Base-by-base conservation (phyloP, 2,888 invertebrate genomes). In the Drosophila histrio region DNA sequence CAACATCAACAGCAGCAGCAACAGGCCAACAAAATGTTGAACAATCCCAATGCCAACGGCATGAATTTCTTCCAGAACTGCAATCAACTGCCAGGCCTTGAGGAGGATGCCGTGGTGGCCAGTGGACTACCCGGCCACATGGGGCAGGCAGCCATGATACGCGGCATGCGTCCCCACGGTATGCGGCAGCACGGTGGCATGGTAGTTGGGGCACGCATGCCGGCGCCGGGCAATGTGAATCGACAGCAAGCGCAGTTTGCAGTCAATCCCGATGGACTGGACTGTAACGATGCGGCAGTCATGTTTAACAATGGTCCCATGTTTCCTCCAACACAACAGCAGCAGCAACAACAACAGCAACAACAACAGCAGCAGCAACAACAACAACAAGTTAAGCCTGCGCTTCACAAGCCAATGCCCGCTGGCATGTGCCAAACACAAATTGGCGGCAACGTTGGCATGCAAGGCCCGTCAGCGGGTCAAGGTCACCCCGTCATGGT, bases 151-250 rank as follows among this genome's bases (percentile, higher is more conserved):
- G 70, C 83, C 21, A 91, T 91, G 72, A 90, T 92, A 80, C 91
- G 94, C 69, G 92, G 92, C 13, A 92, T 94, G 92, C 93, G 94
- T 28, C 92, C 93, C 65, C 88, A 86, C 21, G 64, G 67, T 3
- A 92, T 94, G 91, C 93, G 94, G 34, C 92, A 93, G 80, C 93
- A 93, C 13, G 71, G 62, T 7, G 78, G 70, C 3, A 47, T 84
- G 57, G 44, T 84, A 50, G 79, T 36, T 17, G 32, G 80, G 2
- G 53, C 83, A 3, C 87, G 90, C 1, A 41, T 88, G 57, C 87
- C 72, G 34, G 49, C 66, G 9, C 67, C 85, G 11, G 76, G 83
- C 3, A 22, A 30, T 34, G 61, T 72, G 3, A 68, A 67, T 26
- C 52, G 77, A 13, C 88, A 88, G 34, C 84, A 80, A 34, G 53